phyloP scores from a whole-genome alignment of 2,888 invertebrate species.

The Agrotis puta region DNA sequence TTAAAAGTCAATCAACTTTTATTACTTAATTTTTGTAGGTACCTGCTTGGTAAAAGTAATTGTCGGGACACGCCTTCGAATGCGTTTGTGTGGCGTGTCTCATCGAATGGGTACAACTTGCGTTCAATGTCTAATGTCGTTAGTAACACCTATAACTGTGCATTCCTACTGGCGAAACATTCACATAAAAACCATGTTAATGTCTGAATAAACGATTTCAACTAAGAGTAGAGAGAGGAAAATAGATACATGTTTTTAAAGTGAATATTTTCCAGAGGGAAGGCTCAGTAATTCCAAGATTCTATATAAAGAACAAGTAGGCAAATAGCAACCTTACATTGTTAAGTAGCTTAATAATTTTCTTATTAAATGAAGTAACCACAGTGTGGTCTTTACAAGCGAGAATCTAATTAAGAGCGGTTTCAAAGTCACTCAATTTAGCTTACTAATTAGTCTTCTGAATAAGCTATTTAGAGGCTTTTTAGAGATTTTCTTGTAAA shows the following conservation, averaged over 20 bases:
- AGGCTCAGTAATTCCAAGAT: background rate
- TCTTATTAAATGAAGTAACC: background rate
- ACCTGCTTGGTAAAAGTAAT: conserved; percentile 30
- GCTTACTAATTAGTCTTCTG: background rate
- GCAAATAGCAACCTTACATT: background rate
- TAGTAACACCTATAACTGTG: conserved; percentile 1
- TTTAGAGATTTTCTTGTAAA: background rate
- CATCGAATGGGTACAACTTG: conserved; percentile 21
- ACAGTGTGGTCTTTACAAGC: conserved; percentile 2
- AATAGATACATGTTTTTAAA: background rate
- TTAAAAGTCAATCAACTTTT: conserved; percentile 27
- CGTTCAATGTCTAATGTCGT: conserved; percentile 25
- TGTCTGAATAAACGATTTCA: conserved; percentile 2
- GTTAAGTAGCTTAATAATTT: conserved; percentile 5
- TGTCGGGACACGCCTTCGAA: conserved; percentile 20
- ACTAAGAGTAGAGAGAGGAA: background rate
- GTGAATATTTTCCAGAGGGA: background rate
- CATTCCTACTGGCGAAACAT: background rate
- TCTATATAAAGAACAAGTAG: background rate
- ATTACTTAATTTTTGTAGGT: conserved; percentile 32
- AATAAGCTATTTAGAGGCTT: background rate
- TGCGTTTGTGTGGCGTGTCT: conserved; percentile 23
- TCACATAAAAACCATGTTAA: background rate
- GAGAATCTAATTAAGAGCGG: conserved; percentile 18
- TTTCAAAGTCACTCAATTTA: background rate